Percentiles rank a stretch among this genome's conserved stretches.
Evolutionary conservation across 2,113 vertebrate genomes (phyloP).

Genomic region (Ictalurus furcatus): DNA sequence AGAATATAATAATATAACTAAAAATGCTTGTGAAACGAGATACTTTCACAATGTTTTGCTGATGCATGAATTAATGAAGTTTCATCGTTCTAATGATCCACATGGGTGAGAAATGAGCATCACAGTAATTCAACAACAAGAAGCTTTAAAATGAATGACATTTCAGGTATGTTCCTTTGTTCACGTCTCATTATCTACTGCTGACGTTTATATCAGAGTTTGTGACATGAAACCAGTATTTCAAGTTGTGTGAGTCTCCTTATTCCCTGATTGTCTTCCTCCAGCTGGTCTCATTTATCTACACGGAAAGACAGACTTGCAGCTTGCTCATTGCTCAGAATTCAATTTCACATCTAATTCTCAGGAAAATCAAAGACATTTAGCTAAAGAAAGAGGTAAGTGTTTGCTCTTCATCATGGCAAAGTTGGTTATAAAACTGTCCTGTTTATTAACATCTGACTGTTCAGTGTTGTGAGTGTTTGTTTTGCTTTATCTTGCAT

Average conservation of each 20-base stretch:
- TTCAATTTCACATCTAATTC: neutral
- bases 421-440: neutral
- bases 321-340: neutral
- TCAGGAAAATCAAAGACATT: neutral
- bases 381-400: neutral
- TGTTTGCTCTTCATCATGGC: neutral
- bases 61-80: no score
- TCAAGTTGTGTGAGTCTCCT: neutral
- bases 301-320: neutral
- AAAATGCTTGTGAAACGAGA: neutral
- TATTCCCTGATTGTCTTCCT: no score
- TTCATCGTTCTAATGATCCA: no score
- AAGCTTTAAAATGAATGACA: neutral
- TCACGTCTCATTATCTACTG: neutral
- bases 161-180: neutral
- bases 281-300: neutral
- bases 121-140: neutral
- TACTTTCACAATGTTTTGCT: no score
- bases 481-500: neutral
- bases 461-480: no score
- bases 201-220: neutral
- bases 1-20: no score
- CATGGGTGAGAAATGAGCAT: neutral
- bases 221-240: neutral
- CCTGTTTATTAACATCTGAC: neutral